Base-by-base conservation (phyloP, 2,797 vertebrate species). In the Acomys russatus region DNA sequence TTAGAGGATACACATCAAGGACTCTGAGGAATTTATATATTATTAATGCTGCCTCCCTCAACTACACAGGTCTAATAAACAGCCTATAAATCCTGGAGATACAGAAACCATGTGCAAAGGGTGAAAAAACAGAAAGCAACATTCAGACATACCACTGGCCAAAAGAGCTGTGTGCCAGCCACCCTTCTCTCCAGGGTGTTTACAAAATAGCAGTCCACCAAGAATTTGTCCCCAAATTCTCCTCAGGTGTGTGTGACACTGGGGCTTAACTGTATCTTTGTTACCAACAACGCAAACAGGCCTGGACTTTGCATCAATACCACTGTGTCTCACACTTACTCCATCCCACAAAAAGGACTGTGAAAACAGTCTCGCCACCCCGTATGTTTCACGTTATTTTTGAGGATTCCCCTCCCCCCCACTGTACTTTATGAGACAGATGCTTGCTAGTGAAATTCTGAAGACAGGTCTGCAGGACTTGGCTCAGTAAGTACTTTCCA, bases 1-100 rank as follows among this genome's bases (percentile, higher is more conserved):
- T 25, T 70, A 97, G 95, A 92, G 92, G 70, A 89, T 90, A 95
- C 96, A 73, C 63, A 94, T 91, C 56, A 93, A 83, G 51, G 63
- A 1, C 11, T 94, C 92, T 68, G 86, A 95, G 88, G 73, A 97
- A 95, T 92, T 73, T 86, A 68, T 87, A 44, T 70, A 64, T 89
- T 93, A 96, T 79, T 96, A 96, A 95, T 54, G 33, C 15, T 10
- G 12, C 23, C 51, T 61, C 59, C 70, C 25, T 30, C 56, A 90
- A 86, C 71, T 86, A 68, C 85, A 83, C 95, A 92, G 8, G 11
- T 88, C 86, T 93, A 95, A 94, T 94, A 78, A 97, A 94, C 89
- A 95, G 66, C 12, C 49, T 82, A 1, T 93, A 94, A 95, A 96
- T 94, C 63, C 49, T 94, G 56, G 22, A 94, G 38, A 70, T 92